Conservation (phyloP, 2,888 invertebrate species). For the Aphidoletes aphidimyza region DNA sequence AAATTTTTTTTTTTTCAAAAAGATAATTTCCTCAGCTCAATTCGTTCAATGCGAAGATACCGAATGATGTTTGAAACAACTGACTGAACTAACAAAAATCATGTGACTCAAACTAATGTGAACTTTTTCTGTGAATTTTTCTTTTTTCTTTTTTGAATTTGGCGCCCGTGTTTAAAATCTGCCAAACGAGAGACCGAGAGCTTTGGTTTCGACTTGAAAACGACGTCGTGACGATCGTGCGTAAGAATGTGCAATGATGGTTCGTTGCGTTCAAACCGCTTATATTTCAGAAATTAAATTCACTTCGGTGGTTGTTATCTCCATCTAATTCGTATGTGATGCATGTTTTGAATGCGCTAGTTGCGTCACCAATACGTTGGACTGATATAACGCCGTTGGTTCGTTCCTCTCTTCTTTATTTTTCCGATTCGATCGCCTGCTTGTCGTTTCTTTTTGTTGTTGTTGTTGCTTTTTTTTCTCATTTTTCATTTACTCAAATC, state of each 20-base stretch:
- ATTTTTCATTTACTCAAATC: conserved; percentile 48
- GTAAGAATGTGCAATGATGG: conserved; percentile 44
- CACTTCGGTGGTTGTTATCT: neutral
- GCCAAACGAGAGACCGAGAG: neutral
- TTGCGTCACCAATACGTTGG: conserved; percentile 18
- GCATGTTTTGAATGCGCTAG: conserved; percentile 46
- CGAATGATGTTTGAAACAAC: no score
- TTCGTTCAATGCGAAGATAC: no score
- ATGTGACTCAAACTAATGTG: neutral
- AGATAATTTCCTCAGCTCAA: no score
- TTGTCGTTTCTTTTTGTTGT: neutral
- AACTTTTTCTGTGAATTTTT: no score
- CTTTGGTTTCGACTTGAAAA: neutral
- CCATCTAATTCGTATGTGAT: neutral
- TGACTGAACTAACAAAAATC: no score
- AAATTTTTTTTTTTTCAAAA: no score
- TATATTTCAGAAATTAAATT: conserved; percentile 22
- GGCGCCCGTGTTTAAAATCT: neutral
- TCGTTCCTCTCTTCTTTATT: neutral
- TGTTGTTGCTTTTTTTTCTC: neutral
- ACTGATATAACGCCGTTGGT: neutral
- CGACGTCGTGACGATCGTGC: neutral
- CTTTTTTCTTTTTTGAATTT: no score
- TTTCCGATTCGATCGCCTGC: neutral
- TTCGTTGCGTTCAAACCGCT: conserved; percentile 1